phyloP scores from a whole-genome alignment of 2,888 invertebrate genomes.

The Xylota sylvarum region DNA sequence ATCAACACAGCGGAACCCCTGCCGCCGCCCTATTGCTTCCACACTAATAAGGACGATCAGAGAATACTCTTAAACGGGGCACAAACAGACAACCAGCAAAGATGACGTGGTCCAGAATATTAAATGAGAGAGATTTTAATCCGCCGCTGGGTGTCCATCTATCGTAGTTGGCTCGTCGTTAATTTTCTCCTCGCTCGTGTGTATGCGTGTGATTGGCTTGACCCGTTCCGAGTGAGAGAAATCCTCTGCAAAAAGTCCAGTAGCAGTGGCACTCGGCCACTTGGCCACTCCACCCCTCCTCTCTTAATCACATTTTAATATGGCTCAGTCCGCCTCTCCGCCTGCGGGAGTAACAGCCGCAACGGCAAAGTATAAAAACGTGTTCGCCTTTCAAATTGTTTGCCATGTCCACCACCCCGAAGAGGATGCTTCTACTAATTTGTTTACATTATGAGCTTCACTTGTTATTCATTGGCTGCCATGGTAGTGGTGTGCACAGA shows the following conservation, averaged over 20 bases:
- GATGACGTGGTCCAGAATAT: constrained; percentile 74
- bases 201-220: constrained; percentile 21
- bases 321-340: constrained; percentile 39
- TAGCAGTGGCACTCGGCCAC: constrained; percentile 69
- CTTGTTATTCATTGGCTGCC: constrained; percentile 79
- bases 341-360: constrained; percentile 7
- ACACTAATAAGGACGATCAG: constrained; percentile 83
- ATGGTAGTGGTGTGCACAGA: constrained; percentile 64
- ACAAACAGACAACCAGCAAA: constrained; percentile 81
- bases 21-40: constrained; percentile 23
- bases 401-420: constrained; percentile 75
- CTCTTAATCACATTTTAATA: constrained; percentile 69
- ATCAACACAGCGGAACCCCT: constrained; percentile 1
- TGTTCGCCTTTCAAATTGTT: constrained; percentile 84
- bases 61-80: constrained; percentile 84
- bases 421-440: constrained; percentile 81
- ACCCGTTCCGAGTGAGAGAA: constrained; percentile 50
- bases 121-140: constrained; percentile 69
- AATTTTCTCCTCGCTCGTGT: constrained; percentile 49
- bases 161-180: constrained; percentile 64
- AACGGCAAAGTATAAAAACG: constrained; percentile 84
- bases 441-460: constrained; percentile 84
- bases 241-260: constrained; percentile 55
- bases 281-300: constrained; percentile 16
- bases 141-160: constrained; percentile 65